Percentiles rank a stretch among this genome's conserved stretches.
Conservation (phyloP, 2,888 invertebrate species). For the Andrena hattorfiana region DNA sequence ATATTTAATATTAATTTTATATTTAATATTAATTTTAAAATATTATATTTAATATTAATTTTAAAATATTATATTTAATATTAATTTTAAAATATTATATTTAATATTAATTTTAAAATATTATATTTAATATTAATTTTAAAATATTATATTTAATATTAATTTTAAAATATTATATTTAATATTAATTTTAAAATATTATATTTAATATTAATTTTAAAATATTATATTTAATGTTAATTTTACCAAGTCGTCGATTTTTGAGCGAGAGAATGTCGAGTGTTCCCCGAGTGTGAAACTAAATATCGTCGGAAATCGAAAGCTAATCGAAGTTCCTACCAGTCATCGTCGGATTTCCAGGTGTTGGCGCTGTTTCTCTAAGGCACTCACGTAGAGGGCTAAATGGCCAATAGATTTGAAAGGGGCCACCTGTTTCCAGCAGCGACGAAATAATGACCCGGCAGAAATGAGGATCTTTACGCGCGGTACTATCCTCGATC, state of each 20-base stretch:
- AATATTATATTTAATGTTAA: too few species aligned
- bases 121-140: too few species aligned
- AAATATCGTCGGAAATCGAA: neutral
- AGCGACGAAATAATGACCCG: slow-evolving; percentile 28
- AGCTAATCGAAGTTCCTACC: slow-evolving; percentile 8
- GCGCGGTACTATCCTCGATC: neutral
- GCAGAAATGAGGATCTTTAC: slow-evolving; percentile 14
- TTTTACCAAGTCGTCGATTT: neutral
- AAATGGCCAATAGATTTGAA: slow-evolving; percentile 41
- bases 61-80: too few species aligned
- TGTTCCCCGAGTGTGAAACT: neutral
- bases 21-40: too few species aligned
- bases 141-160: too few species aligned
- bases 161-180: too few species aligned
- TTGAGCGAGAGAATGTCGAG: neutral
- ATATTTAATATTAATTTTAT: too few species aligned
- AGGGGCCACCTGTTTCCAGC: slow-evolving; percentile 47
- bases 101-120: too few species aligned
- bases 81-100: too few species aligned
- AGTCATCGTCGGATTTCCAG: neutral
- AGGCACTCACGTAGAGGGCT: slow-evolving; percentile 18
- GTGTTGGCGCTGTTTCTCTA: slow-evolving; percentile 4
- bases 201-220: too few species aligned
- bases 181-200: too few species aligned
- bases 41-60: too few species aligned